Evolutionary conservation across 2,888 invertebrate genomes (phyloP).

Genomic region (Netelia fuscicornis): DNA sequence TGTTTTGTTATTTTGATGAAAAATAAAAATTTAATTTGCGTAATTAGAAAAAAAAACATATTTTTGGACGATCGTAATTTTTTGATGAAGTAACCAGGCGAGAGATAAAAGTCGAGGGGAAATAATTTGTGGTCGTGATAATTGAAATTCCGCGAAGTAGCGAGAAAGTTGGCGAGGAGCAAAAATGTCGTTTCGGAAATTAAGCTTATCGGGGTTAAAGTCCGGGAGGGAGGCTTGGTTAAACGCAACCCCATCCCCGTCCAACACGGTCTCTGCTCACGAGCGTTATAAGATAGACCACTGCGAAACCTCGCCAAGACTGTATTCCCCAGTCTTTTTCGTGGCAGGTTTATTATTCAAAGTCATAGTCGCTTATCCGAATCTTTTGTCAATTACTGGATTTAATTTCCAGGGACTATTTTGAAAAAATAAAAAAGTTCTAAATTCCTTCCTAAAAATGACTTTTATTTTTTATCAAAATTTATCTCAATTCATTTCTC

Average conservation of each 20-base stretch:
- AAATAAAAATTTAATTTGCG: too few relatives aligned
- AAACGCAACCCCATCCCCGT: conserved; percentile 10
- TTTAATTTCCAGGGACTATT: conserved; percentile 23
- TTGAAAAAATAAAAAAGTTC: neutral
- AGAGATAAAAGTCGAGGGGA: neutral
- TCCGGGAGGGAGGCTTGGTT: neutral
- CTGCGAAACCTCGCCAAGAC: conserved; percentile 5
- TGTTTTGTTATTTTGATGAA: too few relatives aligned
- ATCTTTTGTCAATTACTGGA: conserved; percentile 45
- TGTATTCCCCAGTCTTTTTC: conserved; percentile 15
- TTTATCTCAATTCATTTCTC: neutral
- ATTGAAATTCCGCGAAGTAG: conserved; percentile 17
- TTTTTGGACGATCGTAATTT: neutral
- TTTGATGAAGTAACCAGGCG: conserved; percentile 11
- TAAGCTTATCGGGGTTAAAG: conserved; percentile 14
- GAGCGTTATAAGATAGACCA: conserved; percentile 6
- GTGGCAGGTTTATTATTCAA: conserved; percentile 14
- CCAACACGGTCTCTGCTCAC: too few relatives aligned
- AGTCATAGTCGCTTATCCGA: conserved; percentile 20
- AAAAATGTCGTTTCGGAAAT: conserved; percentile 28
- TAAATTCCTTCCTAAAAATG: too few relatives aligned
- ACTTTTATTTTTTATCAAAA: neutral
- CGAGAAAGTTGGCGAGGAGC: neutral
- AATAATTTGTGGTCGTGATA: conserved; percentile 1
- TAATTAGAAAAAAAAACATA: too few relatives aligned